phyloP scores from a whole-genome alignment of 2,888 invertebrate genomes.

The Ormyrus thymus region DNA sequence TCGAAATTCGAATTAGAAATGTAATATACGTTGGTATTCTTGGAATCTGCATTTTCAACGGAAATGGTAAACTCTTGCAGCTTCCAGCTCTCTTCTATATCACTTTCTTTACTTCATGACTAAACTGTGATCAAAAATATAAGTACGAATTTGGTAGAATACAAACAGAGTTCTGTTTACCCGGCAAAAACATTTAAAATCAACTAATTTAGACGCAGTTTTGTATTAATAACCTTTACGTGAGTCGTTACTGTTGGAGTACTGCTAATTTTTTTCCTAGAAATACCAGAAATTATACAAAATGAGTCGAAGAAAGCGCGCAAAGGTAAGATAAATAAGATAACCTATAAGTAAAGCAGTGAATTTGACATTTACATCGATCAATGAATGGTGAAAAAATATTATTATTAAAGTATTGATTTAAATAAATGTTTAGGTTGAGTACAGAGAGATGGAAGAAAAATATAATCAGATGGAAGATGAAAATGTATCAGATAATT shows the following conservation, averaged over 20 bases:
- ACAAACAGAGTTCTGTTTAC: slow-evolving; percentile 53
- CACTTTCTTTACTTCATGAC: slow-evolving; percentile 22
- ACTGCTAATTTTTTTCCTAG: slow-evolving; percentile 24
- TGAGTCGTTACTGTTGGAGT: slow-evolving; percentile 9
- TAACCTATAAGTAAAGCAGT: slow-evolving; percentile 43
- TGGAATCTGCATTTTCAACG: slow-evolving; percentile 11
- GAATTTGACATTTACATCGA: neutral
- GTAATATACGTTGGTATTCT: neutral
- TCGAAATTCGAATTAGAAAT: too few relatives aligned
- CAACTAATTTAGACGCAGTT: slow-evolving; percentile 29
- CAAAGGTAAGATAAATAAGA: slow-evolving; percentile 74
- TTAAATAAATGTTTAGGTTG: slow-evolving; percentile 75
- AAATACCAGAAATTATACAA: slow-evolving; percentile 49
- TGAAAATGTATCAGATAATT: slow-evolving; percentile 80
- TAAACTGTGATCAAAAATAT: slow-evolving; percentile 21
- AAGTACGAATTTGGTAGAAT: slow-evolving; percentile 47
- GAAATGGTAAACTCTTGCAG: slow-evolving; percentile 23
- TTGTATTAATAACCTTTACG: slow-evolving; percentile 29
- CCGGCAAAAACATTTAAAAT: slow-evolving; percentile 47
- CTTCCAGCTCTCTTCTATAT: neutral
- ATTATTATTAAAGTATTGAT: slow-evolving; percentile 1
- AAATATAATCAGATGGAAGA: slow-evolving; percentile 80
- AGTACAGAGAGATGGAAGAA: slow-evolving; percentile 82
- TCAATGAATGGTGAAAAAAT: slow-evolving; percentile 41
- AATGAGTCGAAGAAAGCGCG: slow-evolving; percentile 80